A percentile compares a stretch with the other conserved stretches of the same genome.
Conservation (phyloP, 2,113 vertebrate species). For the Takifugu bimaculatus region DNA sequence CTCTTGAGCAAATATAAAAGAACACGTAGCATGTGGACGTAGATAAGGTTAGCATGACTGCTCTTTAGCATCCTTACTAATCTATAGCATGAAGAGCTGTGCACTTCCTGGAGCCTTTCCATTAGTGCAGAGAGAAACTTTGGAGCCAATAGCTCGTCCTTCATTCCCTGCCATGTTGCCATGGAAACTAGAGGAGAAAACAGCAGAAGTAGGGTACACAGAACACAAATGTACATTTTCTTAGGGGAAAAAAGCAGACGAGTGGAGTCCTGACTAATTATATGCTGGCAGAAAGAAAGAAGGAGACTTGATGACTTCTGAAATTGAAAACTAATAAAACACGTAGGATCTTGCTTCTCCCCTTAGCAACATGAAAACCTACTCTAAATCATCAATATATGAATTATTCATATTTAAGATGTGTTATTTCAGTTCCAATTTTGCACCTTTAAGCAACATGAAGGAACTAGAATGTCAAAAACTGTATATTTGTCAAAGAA, state of each 20-base stretch:
- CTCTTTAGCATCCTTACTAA: conserved; percentile 1
- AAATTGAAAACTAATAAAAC: too few species aligned
- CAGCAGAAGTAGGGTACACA: conserved; percentile 45
- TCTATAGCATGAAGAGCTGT: conserved; percentile 7
- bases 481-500: too few species aligned
- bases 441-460: too few species aligned
- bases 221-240: conserved; percentile 61
- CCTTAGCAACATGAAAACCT: too few species aligned
- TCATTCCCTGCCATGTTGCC: conserved; percentile 67
- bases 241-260: conserved; percentile 11
- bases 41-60: neutral
- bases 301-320: neutral
- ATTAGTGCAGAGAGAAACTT: conserved; percentile 60
- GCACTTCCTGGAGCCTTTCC: conserved; percentile 56
- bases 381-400: too few species aligned
- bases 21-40: neutral
- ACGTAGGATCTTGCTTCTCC: too few species aligned
- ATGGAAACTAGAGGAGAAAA: conserved; percentile 70
- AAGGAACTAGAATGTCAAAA: too few species aligned
- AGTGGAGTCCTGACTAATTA: conserved; percentile 34
- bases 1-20: too few species aligned
- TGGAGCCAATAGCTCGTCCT: conserved; percentile 59
- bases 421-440: too few species aligned
- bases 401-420: too few species aligned
- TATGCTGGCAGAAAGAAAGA: conserved; percentile 4